A percentile compares a stretch with the other conserved stretches of the same genome.
Evolutionary conservation across 2,113 vertebrate species (phyloP).

Genomic region (Cynoglossus semilaevis): DNA sequence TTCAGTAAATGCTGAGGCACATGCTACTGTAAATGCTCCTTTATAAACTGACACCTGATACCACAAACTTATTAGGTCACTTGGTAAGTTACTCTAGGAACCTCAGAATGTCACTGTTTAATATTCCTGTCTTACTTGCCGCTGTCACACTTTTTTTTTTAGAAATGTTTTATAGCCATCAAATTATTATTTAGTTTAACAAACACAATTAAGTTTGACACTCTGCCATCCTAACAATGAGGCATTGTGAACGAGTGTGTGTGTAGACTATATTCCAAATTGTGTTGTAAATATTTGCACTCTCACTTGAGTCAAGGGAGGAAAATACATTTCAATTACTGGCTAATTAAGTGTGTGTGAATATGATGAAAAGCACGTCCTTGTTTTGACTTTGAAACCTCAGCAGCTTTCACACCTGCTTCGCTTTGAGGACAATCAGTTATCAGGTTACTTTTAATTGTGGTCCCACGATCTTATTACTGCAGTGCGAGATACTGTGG

Average conservation of each 20-base stretch:
- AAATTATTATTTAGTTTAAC: no score
- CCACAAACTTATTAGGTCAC: no score
- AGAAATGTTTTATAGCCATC: no score
- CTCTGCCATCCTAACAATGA: not conserved
- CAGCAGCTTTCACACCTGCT: not conserved
- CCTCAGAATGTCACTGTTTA: no score
- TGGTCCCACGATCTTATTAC: not conserved
- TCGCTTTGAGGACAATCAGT: not conserved
- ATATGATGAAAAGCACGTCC: not conserved
- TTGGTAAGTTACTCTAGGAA: no score
- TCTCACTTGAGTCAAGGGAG: no score
- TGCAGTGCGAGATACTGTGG: not conserved
- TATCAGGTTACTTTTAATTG: not conserved
- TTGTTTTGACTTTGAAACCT: not conserved
- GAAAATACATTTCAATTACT: not conserved
- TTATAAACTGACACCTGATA: no score
- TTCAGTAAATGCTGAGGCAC: no score
- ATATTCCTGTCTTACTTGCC: no score
- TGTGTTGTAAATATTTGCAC: not conserved
- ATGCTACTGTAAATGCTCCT: no score
- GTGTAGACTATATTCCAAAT: not conserved
- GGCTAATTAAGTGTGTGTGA: constrained; percentile 6
- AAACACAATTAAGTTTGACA: no score
- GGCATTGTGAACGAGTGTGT: not conserved
- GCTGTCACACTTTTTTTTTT: no score